Evolutionary conservation across 2,797 vertebrate genomes (phyloP).

Genomic region (Sebastes cheni): DNA sequence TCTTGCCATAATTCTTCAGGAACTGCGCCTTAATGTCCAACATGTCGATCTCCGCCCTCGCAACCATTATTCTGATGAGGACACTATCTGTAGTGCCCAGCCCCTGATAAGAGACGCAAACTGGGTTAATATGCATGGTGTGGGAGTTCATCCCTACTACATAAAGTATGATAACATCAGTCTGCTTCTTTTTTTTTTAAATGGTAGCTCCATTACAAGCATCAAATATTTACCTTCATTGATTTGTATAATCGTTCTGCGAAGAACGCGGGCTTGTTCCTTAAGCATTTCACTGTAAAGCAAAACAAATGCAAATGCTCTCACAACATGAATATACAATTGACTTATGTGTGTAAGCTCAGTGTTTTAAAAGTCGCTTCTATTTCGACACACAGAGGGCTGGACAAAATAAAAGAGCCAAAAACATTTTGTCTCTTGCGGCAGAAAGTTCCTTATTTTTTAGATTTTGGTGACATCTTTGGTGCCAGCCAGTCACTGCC

Average conservation of each 20-base stretch:
- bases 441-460: neutral
- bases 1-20: constrained; percentile 91
- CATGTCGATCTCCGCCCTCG: constrained; percentile 94
- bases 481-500: neutral
- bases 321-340: neutral
- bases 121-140: neutral
- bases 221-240: constrained; percentile 91
- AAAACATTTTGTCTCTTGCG: neutral
- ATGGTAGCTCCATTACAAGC: neutral
- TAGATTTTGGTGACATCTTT: neutral
- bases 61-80: constrained; percentile 94
- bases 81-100: constrained; percentile 92
- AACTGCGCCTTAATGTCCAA: constrained; percentile 91
- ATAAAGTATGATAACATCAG: neutral
- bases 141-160: neutral
- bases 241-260: constrained; percentile 95
- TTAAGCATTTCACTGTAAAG: constrained; percentile 89
- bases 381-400: neutral
- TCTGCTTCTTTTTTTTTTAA: neutral
- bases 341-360: neutral
- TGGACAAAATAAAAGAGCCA: neutral
- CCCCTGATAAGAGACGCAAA: constrained; percentile 79
- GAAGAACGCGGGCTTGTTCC: constrained; percentile 89
- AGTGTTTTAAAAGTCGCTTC: neutral
- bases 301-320: constrained; percentile 9